phyloP scores from a whole-genome alignment of 2,797 vertebrate genomes.

The Karalla daura region DNA sequence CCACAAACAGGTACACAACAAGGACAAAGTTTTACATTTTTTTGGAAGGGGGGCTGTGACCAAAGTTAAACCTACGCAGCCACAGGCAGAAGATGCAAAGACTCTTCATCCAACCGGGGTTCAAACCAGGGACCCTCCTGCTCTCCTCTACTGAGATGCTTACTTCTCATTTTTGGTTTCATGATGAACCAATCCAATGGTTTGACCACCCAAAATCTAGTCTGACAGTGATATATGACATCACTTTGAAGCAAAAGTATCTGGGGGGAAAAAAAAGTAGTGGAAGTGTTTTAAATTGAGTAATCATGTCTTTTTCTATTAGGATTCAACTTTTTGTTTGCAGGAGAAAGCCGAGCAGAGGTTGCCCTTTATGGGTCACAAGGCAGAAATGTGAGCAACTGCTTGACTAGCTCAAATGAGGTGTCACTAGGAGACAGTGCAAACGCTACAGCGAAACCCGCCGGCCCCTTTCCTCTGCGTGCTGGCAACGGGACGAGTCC shows the following conservation, averaged over 20 bases:
- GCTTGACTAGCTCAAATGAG: constrained; percentile 41
- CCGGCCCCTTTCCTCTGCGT: constrained; percentile 26
- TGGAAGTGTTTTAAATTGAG: background rate
- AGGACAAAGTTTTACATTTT: no score
- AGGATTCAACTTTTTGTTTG: constrained; percentile 16
- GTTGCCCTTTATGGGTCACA: background rate
- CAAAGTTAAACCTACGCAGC: no score
- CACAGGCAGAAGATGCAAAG: no score
- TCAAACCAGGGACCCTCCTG: no score
- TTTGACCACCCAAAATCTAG: background rate
- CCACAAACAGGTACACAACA: no score
- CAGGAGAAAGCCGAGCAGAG: constrained; percentile 12
- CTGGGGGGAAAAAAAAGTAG: no score
- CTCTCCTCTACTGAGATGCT: no score
- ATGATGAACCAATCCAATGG: no score
- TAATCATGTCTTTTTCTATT: background rate
- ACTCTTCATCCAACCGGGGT: no score
- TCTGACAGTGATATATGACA: no score
- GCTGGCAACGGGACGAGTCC: constrained; percentile 28
- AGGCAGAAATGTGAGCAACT: constrained; percentile 24
- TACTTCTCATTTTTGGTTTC: no score
- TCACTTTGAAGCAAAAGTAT: background rate
- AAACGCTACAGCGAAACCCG: constrained; percentile 48
- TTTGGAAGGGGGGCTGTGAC: no score
- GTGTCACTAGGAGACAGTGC: constrained; percentile 15